A percentile compares a stretch with the other conserved stretches of the same genome.
Evolutionary conservation across 2,888 invertebrate species (phyloP).

Genomic region (Acrocera orbiculus): DNA sequence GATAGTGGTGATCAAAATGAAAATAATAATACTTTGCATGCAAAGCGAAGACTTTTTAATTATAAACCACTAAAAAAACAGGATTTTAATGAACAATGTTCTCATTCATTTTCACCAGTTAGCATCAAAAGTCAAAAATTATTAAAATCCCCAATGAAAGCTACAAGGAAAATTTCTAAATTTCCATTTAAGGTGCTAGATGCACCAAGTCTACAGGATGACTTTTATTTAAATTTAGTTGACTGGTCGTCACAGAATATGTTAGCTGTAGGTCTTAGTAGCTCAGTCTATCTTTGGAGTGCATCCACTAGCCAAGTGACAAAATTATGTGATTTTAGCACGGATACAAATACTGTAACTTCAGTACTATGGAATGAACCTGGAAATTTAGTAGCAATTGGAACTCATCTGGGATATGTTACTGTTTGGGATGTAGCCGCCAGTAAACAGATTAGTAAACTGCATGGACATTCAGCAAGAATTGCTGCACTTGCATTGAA

Average conservation of each 20-base stretch:
- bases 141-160: slow-evolving; percentile 85
- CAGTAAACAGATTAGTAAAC: slow-evolving; percentile 72
- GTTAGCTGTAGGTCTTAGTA: slow-evolving; percentile 90
- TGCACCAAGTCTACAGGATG: slow-evolving; percentile 51
- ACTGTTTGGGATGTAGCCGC: slow-evolving; percentile 97
- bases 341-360: slow-evolving; percentile 88
- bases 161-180: slow-evolving; percentile 94
- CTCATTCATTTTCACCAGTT: slow-evolving; percentile 89
- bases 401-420: slow-evolving; percentile 91
- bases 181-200: slow-evolving; percentile 77
- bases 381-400: slow-evolving; percentile 91
- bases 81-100: slow-evolving; percentile 62
- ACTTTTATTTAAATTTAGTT: slow-evolving; percentile 96
- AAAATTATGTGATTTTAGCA: slow-evolving; percentile 82
- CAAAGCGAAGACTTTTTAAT: slow-evolving; percentile 44
- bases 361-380: slow-evolving; percentile 98
- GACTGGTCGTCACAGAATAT: slow-evolving; percentile 99
- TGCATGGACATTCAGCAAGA: slow-evolving; percentile 81
- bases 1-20: slow-evolving; percentile 57
- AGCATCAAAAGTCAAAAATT: slow-evolving; percentile 90
- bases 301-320: slow-evolving; percentile 97
- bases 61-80: slow-evolving; percentile 48
- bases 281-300: slow-evolving; percentile 97
- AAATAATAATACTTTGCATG: slow-evolving; percentile 36
- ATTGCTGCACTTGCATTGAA: slow-evolving; percentile 95